These are phyloP conservation scores for Muscicapa comitata DNA, from an alignment of 2,797 vertebrate species.

Conservation along the genomic window DNA sequence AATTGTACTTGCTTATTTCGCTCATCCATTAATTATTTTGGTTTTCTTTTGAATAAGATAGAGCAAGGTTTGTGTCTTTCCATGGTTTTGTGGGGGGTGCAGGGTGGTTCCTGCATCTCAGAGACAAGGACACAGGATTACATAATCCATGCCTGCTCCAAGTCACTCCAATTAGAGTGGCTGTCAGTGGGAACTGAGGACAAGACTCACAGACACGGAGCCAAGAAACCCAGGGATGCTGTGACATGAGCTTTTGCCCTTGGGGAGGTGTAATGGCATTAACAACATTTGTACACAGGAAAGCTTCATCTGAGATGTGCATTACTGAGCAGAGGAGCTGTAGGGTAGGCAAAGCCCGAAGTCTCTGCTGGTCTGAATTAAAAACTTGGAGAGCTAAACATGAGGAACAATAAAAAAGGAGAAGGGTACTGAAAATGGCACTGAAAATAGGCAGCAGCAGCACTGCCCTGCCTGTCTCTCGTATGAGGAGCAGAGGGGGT, in stretches of 20 bases:
- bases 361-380: background rate
- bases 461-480: background rate
- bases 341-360: background rate
- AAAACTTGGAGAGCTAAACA: background rate
- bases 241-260: background rate
- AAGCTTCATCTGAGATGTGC: background rate
- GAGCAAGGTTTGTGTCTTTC: background rate
- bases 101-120: background rate
- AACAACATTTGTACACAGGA: background rate
- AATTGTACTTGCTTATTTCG: background rate
- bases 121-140: background rate
- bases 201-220: background rate
- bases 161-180: background rate
- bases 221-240: background rate
- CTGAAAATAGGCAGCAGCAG: background rate
- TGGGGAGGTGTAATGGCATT: constrained; percentile 54
- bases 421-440: background rate
- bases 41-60: background rate
- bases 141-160: background rate
- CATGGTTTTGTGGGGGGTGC: rapidly evolving
- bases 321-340: background rate
- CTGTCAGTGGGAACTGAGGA: background rate
- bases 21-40: constrained; percentile 53
- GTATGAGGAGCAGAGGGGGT: rapidly evolving
- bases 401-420: background rate